Evolutionary conservation across 2,113 vertebrate species (phyloP).

Genomic region (Micromys minutus): DNA sequence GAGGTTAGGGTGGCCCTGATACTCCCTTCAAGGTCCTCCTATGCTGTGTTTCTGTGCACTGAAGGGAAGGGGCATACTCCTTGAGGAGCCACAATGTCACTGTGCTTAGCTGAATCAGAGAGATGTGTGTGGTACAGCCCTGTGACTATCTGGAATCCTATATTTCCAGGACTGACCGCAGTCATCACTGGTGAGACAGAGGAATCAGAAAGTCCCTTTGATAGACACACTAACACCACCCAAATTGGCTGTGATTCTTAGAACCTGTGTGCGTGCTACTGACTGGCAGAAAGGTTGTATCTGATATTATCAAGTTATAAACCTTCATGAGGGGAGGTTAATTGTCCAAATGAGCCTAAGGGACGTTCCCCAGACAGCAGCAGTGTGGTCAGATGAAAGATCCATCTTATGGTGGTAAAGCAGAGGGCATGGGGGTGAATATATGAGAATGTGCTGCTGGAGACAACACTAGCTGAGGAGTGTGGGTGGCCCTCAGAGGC

Average conservation of each 20-base stretch:
- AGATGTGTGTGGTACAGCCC: not conserved
- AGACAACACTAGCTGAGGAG: rapidly evolving
- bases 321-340: too few relatives aligned
- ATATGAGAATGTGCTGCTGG: rapidly evolving
- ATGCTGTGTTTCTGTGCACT: rapidly evolving
- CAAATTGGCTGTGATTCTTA: too few relatives aligned
- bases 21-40: rapidly evolving
- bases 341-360: too few relatives aligned
- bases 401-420: not conserved
- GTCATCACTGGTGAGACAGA: rapidly evolving
- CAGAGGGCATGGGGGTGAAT: rapidly evolving
- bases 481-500: not conserved
- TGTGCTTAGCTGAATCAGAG: not conserved
- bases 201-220: not conserved
- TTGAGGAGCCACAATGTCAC: not conserved
- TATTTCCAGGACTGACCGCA: not conserved
- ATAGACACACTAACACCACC: not conserved
- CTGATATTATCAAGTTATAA: not conserved
- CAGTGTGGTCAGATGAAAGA: too few relatives aligned
- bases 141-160: rapidly evolving
- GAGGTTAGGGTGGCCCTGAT: rapidly evolving
- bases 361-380: not conserved
- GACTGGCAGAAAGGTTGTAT: not conserved
- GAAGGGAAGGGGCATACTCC: rapidly evolving
- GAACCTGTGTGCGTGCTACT: not conserved